These are phyloP conservation scores for Ischnura elegans DNA, from an alignment of 2,888 invertebrate species.

Conservation along the genomic window DNA sequence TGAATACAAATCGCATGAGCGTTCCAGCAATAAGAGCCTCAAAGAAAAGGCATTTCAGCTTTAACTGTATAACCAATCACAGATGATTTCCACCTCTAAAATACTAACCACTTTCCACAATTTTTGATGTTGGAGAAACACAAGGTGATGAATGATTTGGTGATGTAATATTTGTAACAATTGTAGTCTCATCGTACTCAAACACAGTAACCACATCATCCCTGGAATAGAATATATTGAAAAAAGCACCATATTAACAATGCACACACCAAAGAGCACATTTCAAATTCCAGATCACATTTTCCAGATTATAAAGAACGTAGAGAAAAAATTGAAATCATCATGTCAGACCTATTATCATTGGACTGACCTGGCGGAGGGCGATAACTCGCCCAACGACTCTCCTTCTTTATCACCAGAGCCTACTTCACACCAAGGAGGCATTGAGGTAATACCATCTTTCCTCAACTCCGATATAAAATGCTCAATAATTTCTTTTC, in stretches of 20 bases:
- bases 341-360: neutral
- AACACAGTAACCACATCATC: constrained; percentile 13
- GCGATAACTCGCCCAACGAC: neutral
- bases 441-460: constrained; percentile 86
- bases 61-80: neutral
- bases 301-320: neutral
- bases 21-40: too few relatives aligned
- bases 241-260: neutral
- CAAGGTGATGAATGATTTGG: neutral
- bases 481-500: constrained; percentile 95
- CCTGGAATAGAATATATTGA: neutral
- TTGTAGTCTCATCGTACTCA: constrained; percentile 22
- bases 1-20: too few relatives aligned
- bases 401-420: constrained; percentile 69
- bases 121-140: neutral
- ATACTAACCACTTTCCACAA: constrained; percentile 43
- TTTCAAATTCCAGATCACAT: too few relatives aligned
- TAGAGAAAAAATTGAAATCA: neutral
- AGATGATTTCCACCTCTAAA: too few relatives aligned
- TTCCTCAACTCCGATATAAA: constrained; percentile 89
- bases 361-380: neutral
- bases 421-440: constrained; percentile 81
- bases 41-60: neutral
- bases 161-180: neutral
- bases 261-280: neutral